Base-by-base conservation (phyloP, 2,797 vertebrate genomes). In the Takifugu ocellatus region DNA sequence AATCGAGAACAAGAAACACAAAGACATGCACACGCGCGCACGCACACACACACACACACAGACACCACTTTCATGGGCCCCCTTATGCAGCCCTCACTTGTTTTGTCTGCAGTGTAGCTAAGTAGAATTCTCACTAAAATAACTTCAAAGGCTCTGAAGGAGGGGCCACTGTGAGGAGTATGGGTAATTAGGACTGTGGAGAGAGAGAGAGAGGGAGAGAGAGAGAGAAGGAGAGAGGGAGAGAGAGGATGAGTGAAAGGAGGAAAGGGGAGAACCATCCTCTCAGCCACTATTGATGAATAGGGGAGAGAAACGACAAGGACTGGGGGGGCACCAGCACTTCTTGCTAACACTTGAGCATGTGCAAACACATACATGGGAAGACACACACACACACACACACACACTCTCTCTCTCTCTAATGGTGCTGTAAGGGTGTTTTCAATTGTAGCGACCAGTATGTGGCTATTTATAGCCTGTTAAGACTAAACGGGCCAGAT, bases 61-160 rank as follows among this genome's bases (percentile, higher is more conserved):
- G 61, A 66, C 46, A 39, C 10, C 36, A 57, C 51, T 63, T 73
- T 39, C 56, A 77, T 47, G 70, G 63, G 70, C 54, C 71, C 63
- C 72, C 56, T 54, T 77, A 80, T 21, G 42, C 65, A 73, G 74
- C 55, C 52, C 50, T 65, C 54, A 56, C 81, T 73, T 82, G 86
- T 84, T 89, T 87, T 82, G 86, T 86, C 86, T 86, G 75, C 72
- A 69, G 72, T 68, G 70, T 53, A 74, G 83, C 74, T 61, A 75
- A 82, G 81, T 71, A 74, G 82, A 87, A 87, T 78, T 74, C 78
- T 63, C 1, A 56, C 81, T 82, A 79, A 87, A 88, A 87, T 84
- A 88, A 86, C 87, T 84, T 88, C 87, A 88, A 88, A 90, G 86
- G 57, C 49, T 71, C 50, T 49, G 56, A 80, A 75, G 81, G 77